Conservation (phyloP, 2,113 vertebrate genomes). For the Gymnarchus niloticus region DNA sequence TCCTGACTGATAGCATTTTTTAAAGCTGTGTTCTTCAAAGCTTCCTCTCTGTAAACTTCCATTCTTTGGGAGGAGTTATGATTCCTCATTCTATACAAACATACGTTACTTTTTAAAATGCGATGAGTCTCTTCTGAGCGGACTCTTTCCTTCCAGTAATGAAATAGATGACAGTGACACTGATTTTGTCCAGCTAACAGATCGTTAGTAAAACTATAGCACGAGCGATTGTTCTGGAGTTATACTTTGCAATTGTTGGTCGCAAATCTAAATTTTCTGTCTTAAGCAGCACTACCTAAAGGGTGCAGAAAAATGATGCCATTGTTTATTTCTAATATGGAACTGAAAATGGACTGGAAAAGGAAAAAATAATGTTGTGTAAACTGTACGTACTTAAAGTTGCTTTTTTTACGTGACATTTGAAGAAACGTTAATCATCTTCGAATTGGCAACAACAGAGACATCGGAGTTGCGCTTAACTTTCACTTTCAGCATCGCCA, state of each 20-base stretch:
- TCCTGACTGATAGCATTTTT: not conserved
- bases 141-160: not conserved
- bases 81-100: not conserved
- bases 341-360: not conserved
- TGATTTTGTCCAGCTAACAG: not conserved
- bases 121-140: not conserved
- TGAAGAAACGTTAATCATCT: not conserved
- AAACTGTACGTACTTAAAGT: not conserved
- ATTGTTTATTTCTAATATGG: not conserved
- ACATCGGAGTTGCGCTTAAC: not conserved
- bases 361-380: not conserved
- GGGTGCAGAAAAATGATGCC: not conserved
- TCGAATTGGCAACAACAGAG: not conserved
- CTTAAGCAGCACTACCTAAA: not conserved
- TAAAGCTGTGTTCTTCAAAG: not conserved
- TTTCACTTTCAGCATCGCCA: not conserved
- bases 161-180: not conserved
- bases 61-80: not conserved
- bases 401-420: not conserved
- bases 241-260: not conserved
- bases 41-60: not conserved
- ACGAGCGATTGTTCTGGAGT: not conserved
- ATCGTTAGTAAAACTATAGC: not conserved
- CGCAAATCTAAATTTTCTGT: not conserved
- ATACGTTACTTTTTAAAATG: not conserved